Evolutionary conservation across 1,140 invertebrate genomes (phyloP), one percentile per base, ranked within the genome.

Genomic region (Meloidogyne hapla): DNA sequence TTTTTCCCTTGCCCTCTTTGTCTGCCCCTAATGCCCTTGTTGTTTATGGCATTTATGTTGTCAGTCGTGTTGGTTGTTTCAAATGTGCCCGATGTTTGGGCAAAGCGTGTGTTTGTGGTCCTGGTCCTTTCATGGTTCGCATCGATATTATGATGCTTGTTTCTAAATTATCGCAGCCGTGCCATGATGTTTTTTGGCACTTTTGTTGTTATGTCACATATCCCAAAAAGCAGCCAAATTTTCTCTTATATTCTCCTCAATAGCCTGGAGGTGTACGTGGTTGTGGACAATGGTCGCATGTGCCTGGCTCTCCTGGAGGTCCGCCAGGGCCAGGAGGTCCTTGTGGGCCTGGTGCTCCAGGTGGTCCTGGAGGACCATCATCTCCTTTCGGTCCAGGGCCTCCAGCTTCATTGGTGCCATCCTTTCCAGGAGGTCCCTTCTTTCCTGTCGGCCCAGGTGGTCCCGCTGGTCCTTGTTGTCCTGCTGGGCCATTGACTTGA

Each of bases 401-500:
- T 25, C 81, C 81, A 48, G 26, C 79, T 25, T 62, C 33, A 45
- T 81, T 83, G n/a, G 28, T 81, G 72, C 84, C 84, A 25, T 79
- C 75, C 21, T 70, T 69, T 62, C 84, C 84, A 18, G 82, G 75
- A 21, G 38, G 42, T 69, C 85, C 85, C 25, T 72, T 66, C 26
- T 82, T 78, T 65, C 85, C 83, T 21, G 74, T 40, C 38, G 75
- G 66, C 83, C 84, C 84, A 65, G 77, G 77, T 56, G 82, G 69
- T 76, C 85, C 85, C 45, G 80, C 76, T 26, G 77, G 75, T 26
- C 79, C 78, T 23, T 69, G 61, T 13, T 84, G 81, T 56, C 84
- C 84, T 33, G 84, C 85, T 25, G 85, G 83, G 21, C 85, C 84
- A 76, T 85, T 86, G 71, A 87, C 80, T 61, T 81, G 80, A 56